Evolutionary conservation across 2,797 vertebrate genomes (phyloP).

Genomic region (Brachyalestes nurse): DNA sequence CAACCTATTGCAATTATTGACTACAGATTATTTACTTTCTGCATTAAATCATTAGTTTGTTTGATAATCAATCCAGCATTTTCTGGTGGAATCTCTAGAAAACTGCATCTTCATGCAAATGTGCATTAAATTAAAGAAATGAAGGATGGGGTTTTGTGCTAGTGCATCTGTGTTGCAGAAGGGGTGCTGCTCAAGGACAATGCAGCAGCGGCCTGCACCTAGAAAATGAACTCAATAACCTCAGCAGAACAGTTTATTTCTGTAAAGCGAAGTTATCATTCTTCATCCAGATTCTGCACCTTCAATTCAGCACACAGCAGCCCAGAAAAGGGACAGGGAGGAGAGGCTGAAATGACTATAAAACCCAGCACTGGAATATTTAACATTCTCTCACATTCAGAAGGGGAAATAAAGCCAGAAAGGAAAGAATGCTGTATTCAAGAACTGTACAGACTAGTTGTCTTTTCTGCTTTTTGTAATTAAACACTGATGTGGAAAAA

Average conservation of each 20-base stretch:
- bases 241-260: not conserved
- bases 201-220: constrained; percentile 16
- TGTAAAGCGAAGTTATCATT: not conserved
- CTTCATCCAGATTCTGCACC: not conserved
- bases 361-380: not conserved
- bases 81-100: not conserved
- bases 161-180: not conserved
- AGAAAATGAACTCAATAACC: constrained; percentile 2
- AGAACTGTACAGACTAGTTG: not conserved
- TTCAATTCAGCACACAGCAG: not conserved
- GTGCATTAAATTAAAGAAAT: not conserved
- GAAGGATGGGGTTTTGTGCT: not conserved
- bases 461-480: too few relatives aligned
- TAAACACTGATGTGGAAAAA: not conserved
- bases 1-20: too few relatives aligned
- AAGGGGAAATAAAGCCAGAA: not conserved
- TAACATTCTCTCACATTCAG: not conserved
- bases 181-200: constrained; percentile 38
- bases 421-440: not conserved
- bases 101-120: not conserved
- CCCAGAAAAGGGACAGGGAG: not conserved
- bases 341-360: not conserved
- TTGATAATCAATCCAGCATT: not conserved
- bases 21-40: too few relatives aligned
- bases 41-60: not conserved